Percentiles rank a stretch among this genome's conserved stretches.
These are phyloP conservation scores for Nasonia oneida DNA, from an alignment of 2,888 invertebrate genomes.

Conservation along the genomic window DNA sequence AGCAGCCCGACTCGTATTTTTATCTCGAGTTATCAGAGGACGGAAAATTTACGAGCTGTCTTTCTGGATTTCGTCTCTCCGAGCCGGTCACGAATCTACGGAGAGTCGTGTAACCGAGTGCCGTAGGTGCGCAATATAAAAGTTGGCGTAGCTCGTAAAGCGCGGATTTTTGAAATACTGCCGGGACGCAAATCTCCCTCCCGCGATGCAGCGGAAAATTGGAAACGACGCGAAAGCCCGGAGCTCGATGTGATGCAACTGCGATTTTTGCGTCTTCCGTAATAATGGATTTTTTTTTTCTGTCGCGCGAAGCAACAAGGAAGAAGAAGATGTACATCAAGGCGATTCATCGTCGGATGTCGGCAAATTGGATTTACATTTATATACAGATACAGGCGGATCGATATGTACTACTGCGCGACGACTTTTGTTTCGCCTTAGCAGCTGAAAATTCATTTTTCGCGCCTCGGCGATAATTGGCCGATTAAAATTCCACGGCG, in stretches of 20 bases:
- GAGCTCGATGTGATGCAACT: too few relatives aligned
- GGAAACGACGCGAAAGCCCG: not conserved
- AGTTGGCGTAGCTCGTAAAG: not conserved
- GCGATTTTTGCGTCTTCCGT: too few relatives aligned
- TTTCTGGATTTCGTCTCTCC: not conserved
- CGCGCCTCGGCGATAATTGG: not conserved
- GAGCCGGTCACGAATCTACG: not conserved
- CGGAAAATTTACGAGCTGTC: not conserved
- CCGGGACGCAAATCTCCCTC: slow-evolving; percentile 6
- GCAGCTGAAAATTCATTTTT: not conserved
- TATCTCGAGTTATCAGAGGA: not conserved
- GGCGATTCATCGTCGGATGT: not conserved
- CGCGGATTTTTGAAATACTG: not conserved
- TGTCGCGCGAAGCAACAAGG: not conserved
- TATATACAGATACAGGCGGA: not conserved
- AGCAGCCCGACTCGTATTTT: not conserved
- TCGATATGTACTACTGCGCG: not conserved
- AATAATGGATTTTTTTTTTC: too few relatives aligned
- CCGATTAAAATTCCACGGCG: not conserved
- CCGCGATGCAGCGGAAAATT: not conserved
- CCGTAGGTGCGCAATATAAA: not conserved
- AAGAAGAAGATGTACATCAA: not conserved
- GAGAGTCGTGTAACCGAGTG: not conserved
- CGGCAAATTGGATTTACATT: not conserved
- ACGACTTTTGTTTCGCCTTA: too few relatives aligned